A percentile compares a stretch with the other conserved stretches of the same genome.
These are phyloP conservation scores for Elymnias hypermnestra DNA, from an alignment of 1,140 invertebrate species.

Conservation along the genomic window DNA sequence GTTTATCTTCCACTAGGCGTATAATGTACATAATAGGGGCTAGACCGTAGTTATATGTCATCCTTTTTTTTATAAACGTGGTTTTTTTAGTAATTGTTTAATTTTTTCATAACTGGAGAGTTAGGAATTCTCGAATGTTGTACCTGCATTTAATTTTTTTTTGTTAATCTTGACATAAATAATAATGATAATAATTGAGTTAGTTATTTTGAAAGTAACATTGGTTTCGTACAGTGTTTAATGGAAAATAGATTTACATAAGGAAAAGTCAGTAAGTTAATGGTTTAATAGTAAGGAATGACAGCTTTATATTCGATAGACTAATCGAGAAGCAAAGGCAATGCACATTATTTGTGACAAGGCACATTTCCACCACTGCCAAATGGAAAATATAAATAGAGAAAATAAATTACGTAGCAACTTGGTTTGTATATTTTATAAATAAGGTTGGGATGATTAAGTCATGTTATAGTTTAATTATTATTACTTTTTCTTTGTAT, in stretches of 20 bases:
- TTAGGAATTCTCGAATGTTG: slow-evolving; percentile 75
- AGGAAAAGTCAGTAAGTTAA: slow-evolving; percentile 68
- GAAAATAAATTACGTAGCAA: slow-evolving; percentile 47
- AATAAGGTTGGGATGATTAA: slow-evolving; percentile 63
- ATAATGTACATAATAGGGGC: slow-evolving; percentile 63
- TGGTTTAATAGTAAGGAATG: slow-evolving; percentile 53
- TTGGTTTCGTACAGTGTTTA: slow-evolving; percentile 47
- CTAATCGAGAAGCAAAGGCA: slow-evolving; percentile 43
- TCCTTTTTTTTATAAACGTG: slow-evolving; percentile 60
- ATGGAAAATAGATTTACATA: slow-evolving; percentile 49
- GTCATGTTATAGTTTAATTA: slow-evolving; percentile 71
- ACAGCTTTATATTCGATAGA: slow-evolving; percentile 68
- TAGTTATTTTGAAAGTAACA: slow-evolving; percentile 56
- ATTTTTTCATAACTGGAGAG: slow-evolving; percentile 69
- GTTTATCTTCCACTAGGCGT: slow-evolving; percentile 73
- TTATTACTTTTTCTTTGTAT: slow-evolving; percentile 65
- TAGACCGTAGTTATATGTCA: slow-evolving; percentile 54
- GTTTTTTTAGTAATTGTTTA: slow-evolving; percentile 69
- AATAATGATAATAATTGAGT: slow-evolving; percentile 64
- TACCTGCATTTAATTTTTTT: slow-evolving; percentile 77
- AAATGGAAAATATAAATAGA: slow-evolving; percentile 55
- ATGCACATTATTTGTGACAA: slow-evolving; percentile 65
- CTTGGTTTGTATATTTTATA: slow-evolving; percentile 65
- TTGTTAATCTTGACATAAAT: slow-evolving; percentile 72
- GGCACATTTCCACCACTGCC: slow-evolving; percentile 77